These are phyloP conservation scores for Ischnus inquisitorius DNA, from an alignment of 2,888 invertebrate species.

Conservation along the genomic window DNA sequence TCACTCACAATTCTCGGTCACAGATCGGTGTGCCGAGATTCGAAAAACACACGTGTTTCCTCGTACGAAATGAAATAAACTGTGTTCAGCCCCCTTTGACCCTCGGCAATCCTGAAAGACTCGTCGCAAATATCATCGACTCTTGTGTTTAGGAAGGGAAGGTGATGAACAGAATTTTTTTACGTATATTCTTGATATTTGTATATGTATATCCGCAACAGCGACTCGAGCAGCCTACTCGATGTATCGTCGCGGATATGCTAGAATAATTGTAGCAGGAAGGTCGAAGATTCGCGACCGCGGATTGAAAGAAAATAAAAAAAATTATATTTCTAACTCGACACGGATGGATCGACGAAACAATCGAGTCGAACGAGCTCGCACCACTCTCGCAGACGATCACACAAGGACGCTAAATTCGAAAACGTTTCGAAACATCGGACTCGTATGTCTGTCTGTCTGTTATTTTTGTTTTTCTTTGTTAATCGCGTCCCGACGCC, in stretches of 20 bases:
- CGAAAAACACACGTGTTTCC: conserved; percentile 38
- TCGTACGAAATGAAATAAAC: conserved; percentile 34
- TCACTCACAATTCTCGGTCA: conserved; percentile 27
- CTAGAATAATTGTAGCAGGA: conserved; percentile 23
- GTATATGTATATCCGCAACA: conserved; percentile 36
- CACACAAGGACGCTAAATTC: conserved; percentile 31
- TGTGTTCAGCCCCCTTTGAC: background rate
- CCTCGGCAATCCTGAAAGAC: conserved; percentile 35
- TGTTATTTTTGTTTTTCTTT: conserved; percentile 54
- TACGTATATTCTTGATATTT: conserved; percentile 21
- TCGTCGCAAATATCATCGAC: conserved; percentile 26
- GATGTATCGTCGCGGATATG: conserved; percentile 33
- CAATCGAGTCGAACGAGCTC: conserved; percentile 45
- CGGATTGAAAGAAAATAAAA: conserved; percentile 11
- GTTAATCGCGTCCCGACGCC: conserved; percentile 59
- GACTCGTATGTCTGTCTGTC: conserved; percentile 66
- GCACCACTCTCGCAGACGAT: conserved; percentile 26
- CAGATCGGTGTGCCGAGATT: conserved; percentile 19
- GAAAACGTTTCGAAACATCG: conserved; percentile 12
- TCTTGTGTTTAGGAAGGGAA: conserved; percentile 27
- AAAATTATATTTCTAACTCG: conserved; percentile 6
- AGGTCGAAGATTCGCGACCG: conserved; percentile 15
- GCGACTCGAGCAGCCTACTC: conserved; percentile 35
- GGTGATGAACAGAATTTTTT: conserved; percentile 48
- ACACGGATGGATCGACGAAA: conserved; percentile 33